Conservation (phyloP, 2,888 invertebrate species). For the Ctenicera cuprea region DNA sequence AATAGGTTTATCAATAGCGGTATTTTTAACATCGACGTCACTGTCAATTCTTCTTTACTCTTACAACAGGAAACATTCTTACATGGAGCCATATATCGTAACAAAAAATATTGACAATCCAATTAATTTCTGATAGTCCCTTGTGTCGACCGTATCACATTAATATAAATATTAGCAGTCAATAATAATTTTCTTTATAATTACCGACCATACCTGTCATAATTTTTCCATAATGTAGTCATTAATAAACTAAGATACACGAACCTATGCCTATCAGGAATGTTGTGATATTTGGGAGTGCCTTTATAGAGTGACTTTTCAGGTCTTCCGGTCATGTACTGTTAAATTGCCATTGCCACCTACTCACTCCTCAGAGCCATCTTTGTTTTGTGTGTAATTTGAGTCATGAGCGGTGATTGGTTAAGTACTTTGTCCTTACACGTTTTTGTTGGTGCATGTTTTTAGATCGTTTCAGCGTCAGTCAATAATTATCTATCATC, state of each 20-base stretch:
- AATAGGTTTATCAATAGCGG: no score
- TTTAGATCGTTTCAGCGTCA: slow-evolving; percentile 8
- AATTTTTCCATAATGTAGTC: slow-evolving; percentile 44
- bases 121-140: background rate
- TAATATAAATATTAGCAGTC: background rate
- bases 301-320: slow-evolving; percentile 49
- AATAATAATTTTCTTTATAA: slow-evolving; percentile 15
- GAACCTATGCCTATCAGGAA: slow-evolving; percentile 44
- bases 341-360: slow-evolving; percentile 50
- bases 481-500: slow-evolving; percentile 11
- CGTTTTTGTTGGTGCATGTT: slow-evolving; percentile 15
- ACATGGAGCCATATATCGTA: background rate
- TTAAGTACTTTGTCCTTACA: slow-evolving; percentile 20
- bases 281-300: slow-evolving; percentile 53
- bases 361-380: slow-evolving; percentile 41
- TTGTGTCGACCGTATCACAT: background rate
- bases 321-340: slow-evolving; percentile 53
- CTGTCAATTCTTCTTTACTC: no score
- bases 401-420: slow-evolving; percentile 18
- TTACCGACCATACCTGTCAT: slow-evolving; percentile 22
- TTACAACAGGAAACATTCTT: no score
- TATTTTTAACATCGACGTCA: no score
- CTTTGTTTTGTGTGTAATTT: slow-evolving; percentile 32
- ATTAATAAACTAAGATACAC: slow-evolving; percentile 47
- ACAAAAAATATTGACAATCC: background rate